Base-by-base conservation (phyloP, 2,797 vertebrate species). In the Leptatherina wallacei region DNA sequence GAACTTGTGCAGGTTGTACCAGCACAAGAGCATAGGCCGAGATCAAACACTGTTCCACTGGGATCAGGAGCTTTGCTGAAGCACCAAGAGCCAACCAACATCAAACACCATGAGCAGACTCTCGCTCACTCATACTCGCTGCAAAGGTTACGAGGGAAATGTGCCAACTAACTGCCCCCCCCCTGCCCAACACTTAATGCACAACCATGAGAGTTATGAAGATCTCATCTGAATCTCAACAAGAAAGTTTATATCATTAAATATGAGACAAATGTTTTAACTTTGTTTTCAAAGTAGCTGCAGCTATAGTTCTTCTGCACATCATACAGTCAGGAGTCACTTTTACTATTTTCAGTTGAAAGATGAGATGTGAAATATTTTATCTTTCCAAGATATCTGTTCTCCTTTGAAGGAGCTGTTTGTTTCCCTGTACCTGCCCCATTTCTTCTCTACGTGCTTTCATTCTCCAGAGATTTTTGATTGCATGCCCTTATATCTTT, bases 21-120 rank as follows among this genome's bases (percentile, higher is more conserved):
- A 81, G 79, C 87, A 79, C 84, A 73, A 71, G 88, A 88, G 87
- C 83, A 58, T 71, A 62, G 88, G 80, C 89, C 82, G 74, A 83
- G 87, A 93, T 93, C 92, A 93, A 93, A 94, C 91, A 27, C 65
- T 4, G 75, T 24, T 90, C 91, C 86, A 35, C 77, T 71, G 92
- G 92, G 91, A 93, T 92, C 81, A 76, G 85, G 82, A 86, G 88
- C 83, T 87, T 68, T 81, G 70, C 90, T 56, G 65, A 75, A 85
- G 88, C 82, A 81, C 72, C 80, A 78, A 87, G 85, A 87, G 82
- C 89, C 86, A 89, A 85, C 90, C 82, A 68, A 93, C 89, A 93
- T 93, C 92, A 93, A 93, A 94, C 82, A 6, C 68, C 62, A 27
- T 0, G 22, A 84, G 71, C 27, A 78, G 71, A 68, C 67, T 80